Base-by-base conservation (phyloP, 2,113 vertebrate genomes). In the Psilopogon haemacephalus region DNA sequence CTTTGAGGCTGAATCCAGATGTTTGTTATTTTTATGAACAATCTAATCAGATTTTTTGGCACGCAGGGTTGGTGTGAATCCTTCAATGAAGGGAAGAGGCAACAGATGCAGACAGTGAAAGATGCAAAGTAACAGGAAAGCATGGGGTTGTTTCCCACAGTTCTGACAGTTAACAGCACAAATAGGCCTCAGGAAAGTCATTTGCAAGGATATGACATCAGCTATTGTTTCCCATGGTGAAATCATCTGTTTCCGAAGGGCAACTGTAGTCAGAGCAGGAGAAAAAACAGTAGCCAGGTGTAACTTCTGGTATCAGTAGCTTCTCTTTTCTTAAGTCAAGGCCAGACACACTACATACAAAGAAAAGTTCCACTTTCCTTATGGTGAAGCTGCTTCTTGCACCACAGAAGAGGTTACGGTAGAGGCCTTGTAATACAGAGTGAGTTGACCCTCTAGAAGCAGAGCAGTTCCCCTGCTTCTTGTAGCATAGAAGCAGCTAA, bases 291-390 rank as follows among this genome's bases (percentile, higher is more conserved):
- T 9, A 42, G 33, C 14, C 5, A 4, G 2, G 0, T 44, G 19
- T 54, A 64, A 55, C 48, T 86, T 75, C 20, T 58, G 11, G 14
- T 9, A 65, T 9, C 58, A 78, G 2, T 33, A 82, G 58, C 8
- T 40, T 50, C 19, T 16, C 50, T 79, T 91, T 55, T 50, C 40
- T 5, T 21, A 76, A 27, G n/a, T 8, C 16, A 60, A 50, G 54
- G 32, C 19, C 15, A 50, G 24, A 14, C 7, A 56, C 1, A 1
- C 37, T 50, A 37, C 38, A 12, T 0, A 0, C 6, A n/a, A 38
- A 8, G 12, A 81, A 69, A 37, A 33, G 12, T 26, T 73, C 17
- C 37, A 11, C 20, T 55, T 46, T 42, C 33, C 18, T 30, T 13
- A 30, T 0, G 2, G 24, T 38, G 81, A 28, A 90, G 60, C 60